These are phyloP conservation scores for Scaptomyza polygonia DNA, from an alignment of 2,888 invertebrate genomes.

Conservation along the genomic window DNA sequence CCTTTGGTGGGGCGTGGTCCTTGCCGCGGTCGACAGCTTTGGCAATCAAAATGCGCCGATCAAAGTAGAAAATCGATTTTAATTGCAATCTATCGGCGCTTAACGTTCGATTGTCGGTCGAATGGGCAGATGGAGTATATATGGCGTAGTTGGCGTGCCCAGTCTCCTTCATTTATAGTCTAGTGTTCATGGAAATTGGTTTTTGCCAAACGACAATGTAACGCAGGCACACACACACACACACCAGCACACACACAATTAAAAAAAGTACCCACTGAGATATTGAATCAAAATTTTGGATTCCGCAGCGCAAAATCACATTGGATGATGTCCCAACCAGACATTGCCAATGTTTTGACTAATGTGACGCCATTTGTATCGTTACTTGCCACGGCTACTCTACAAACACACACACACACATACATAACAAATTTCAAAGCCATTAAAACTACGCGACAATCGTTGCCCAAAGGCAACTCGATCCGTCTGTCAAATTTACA, in stretches of 20 bases:
- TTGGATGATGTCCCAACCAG: slow-evolving; percentile 38
- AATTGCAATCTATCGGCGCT: slow-evolving; percentile 72
- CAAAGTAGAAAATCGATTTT: slow-evolving; percentile 78
- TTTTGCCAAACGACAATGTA: slow-evolving; percentile 25
- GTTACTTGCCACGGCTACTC: slow-evolving; percentile 26
- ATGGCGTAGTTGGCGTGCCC: slow-evolving; percentile 24
- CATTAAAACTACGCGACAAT: slow-evolving; percentile 54
- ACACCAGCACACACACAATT: not conserved
- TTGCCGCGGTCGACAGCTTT: slow-evolving; percentile 53
- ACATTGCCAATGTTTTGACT: slow-evolving; percentile 55
- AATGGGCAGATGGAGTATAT: not conserved
- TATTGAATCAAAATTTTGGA: slow-evolving; percentile 56
- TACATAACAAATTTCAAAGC: slow-evolving; percentile 28
- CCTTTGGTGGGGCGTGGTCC: slow-evolving; percentile 26
- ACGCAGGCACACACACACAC: slow-evolving; percentile 5
- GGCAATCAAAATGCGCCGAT: slow-evolving; percentile 74
- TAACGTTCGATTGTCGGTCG: slow-evolving; percentile 48
- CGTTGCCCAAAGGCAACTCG: slow-evolving; percentile 48
- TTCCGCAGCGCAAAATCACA: slow-evolving; percentile 22
- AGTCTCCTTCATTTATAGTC: not conserved
- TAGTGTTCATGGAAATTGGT: slow-evolving; percentile 44
- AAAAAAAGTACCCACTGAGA: slow-evolving; percentile 32
- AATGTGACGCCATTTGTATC: slow-evolving; percentile 54
- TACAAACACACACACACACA: slow-evolving; percentile 3
- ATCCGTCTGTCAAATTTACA: slow-evolving; percentile 53